These are phyloP conservation scores for Macrosoma leucophasiata DNA, from an alignment of 2,888 invertebrate species.

Conservation along the genomic window DNA sequence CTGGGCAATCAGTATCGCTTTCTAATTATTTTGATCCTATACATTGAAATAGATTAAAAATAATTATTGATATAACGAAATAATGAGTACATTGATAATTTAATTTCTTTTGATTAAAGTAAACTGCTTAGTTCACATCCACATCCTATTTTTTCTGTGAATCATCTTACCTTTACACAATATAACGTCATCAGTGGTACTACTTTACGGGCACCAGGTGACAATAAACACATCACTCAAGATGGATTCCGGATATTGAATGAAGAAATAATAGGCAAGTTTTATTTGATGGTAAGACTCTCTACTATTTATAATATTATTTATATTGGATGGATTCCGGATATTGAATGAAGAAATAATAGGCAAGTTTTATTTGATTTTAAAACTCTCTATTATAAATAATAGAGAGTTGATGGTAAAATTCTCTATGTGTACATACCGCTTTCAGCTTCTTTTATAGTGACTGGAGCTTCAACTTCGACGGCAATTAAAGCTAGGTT, in stretches of 20 bases:
- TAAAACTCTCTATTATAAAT: background rate
- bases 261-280: slow-evolving; percentile 14
- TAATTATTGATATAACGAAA: slow-evolving; percentile 4
- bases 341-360: slow-evolving; percentile 17
- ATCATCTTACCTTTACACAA: slow-evolving; percentile 7
- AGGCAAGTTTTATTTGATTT: slow-evolving; percentile 2
- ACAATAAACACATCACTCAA: slow-evolving; percentile 21
- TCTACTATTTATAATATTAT: too few species aligned
- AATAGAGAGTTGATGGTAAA: too few species aligned
- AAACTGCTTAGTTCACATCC: background rate
- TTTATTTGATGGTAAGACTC: background rate
- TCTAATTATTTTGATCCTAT: slow-evolving; percentile 13
- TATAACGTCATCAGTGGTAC: slow-evolving; percentile 8
- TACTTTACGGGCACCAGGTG: slow-evolving; percentile 13
- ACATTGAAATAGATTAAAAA: background rate
- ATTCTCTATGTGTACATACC: too few species aligned
- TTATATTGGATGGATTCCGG: slow-evolving; percentile 19
- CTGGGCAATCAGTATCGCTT: slow-evolving; percentile 1
- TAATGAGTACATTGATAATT: slow-evolving; percentile 7
- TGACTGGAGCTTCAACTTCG: too few species aligned
- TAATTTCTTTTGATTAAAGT: slow-evolving; percentile 1
- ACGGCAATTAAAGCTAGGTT: too few species aligned
- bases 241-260: slow-evolving; percentile 18
- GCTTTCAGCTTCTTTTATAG: too few species aligned
- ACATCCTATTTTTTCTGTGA: background rate